phyloP scores from a whole-genome alignment of 2,797 vertebrate genomes.

The Bufotes viridis region DNA sequence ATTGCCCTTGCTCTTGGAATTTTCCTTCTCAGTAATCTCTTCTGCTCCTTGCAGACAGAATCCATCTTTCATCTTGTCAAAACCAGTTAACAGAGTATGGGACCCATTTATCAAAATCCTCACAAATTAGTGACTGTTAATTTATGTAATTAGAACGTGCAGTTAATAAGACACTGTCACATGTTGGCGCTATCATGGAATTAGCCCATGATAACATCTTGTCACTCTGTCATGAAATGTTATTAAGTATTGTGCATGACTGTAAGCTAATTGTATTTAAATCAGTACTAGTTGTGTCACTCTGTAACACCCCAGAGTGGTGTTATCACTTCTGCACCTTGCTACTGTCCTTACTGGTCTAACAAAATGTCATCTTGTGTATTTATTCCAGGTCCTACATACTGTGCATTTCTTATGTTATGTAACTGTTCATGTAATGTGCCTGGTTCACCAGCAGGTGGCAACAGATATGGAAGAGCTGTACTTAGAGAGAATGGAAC shows the following conservation, averaged over 20 bases:
- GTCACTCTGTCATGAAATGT: neutral
- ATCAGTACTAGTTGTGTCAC: neutral
- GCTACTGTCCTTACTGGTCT: no score
- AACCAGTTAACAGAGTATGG: slow-evolving; percentile 52
- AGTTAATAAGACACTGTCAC: slow-evolving; percentile 49
- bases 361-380: no score
- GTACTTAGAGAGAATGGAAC: no score
- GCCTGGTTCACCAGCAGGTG: no score
- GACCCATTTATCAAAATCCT: slow-evolving; percentile 54
- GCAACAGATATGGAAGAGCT: no score
- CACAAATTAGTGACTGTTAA: slow-evolving; percentile 56
- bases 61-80: slow-evolving; percentile 68
- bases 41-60: slow-evolving; percentile 64
- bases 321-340: no score
- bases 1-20: slow-evolving; percentile 69
- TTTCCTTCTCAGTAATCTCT: slow-evolving; percentile 69
- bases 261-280: slow-evolving; percentile 40
- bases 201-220: slow-evolving; percentile 30
- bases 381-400: no score
- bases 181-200: slow-evolving; percentile 42
- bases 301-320: no score
- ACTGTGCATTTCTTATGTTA: no score
- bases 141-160: slow-evolving; percentile 47
- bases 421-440: no score
- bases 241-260: slow-evolving; percentile 33